Percentiles rank a stretch among this genome's conserved stretches.
These are phyloP conservation scores for Drosophila kokeensis DNA, from an alignment of 2,888 invertebrate genomes.

Conservation along the genomic window DNA sequence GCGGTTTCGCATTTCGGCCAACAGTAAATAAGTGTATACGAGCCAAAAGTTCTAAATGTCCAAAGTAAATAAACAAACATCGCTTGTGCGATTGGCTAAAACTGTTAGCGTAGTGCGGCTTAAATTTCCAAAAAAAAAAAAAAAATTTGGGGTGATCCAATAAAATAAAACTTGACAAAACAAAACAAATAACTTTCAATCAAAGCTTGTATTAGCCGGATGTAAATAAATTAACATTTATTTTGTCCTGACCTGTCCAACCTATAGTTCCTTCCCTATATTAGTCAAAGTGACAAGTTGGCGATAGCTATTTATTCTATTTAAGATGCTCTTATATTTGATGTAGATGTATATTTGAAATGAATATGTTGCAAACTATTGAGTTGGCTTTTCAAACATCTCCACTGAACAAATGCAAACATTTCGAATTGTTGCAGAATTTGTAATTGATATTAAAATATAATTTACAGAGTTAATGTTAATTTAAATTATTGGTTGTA, in stretches of 20 bases:
- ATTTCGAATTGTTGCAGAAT: background rate
- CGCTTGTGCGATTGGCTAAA: slow-evolving; percentile 33
- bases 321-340: background rate
- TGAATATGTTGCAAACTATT: background rate
- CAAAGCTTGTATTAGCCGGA: slow-evolving; percentile 44
- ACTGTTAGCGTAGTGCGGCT: slow-evolving; percentile 37
- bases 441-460: background rate
- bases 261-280: background rate
- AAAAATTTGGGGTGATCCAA: slow-evolving; percentile 63
- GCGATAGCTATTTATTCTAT: background rate
- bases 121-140: slow-evolving; percentile 37
- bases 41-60: slow-evolving; percentile 56
- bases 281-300: background rate
- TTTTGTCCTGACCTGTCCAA: background rate
- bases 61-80: slow-evolving; percentile 70
- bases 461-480: background rate
- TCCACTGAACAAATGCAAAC: background rate
- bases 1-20: slow-evolving; percentile 74
- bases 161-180: slow-evolving; percentile 48
- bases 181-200: slow-evolving; percentile 60
- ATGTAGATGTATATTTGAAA: background rate
- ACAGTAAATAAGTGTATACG: slow-evolving; percentile 69
- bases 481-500: background rate
- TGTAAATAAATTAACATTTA: slow-evolving; percentile 52
- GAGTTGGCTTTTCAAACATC: background rate